These are phyloP conservation scores for Drosophila jambulina DNA, from an alignment of 1,140 invertebrate genomes.

Conservation along the genomic window DNA sequence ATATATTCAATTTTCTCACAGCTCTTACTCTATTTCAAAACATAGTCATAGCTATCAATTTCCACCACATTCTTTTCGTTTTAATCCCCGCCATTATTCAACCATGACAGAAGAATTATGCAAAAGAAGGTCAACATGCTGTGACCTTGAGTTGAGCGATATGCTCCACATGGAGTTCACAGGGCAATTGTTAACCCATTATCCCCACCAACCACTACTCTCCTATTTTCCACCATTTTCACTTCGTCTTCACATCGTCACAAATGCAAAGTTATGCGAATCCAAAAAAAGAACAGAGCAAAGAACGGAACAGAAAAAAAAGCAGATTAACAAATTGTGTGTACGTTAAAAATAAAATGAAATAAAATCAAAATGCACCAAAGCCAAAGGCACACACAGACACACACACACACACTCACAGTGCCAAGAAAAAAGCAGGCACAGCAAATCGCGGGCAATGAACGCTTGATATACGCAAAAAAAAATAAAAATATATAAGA, in stretches of 20 bases:
- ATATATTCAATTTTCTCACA: background rate
- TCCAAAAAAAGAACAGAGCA: constrained; percentile 42
- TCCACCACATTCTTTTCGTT: background rate
- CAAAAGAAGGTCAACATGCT: constrained; percentile 53
- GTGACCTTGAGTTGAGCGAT: constrained; percentile 57
- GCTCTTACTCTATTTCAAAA: background rate
- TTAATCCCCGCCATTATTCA: background rate
- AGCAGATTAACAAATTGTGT: constrained; percentile 70
- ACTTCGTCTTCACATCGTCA: constrained; percentile 15
- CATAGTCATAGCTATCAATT: background rate
- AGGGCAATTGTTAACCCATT: constrained; percentile 30
- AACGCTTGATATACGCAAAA: constrained; percentile 81
- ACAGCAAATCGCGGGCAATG: constrained; percentile 71
- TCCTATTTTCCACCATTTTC: background rate
- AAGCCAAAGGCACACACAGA: constrained; percentile 26
- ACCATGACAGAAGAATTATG: constrained; percentile 11
- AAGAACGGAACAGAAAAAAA: constrained; percentile 22
- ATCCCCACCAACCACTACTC: background rate
- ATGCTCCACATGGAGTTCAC: constrained; percentile 39
- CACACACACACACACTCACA: constrained; percentile 3
- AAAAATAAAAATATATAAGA: constrained; percentile 36
- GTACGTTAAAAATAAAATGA: constrained; percentile 69
- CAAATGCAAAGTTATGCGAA: constrained; percentile 43
- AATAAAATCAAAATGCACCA: constrained; percentile 68
- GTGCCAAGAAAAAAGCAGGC: constrained; percentile 24